A percentile compares a stretch with the other conserved stretches of the same genome.
These are phyloP conservation scores for Apamea monoglypha DNA, from an alignment of 2,888 invertebrate species.

Conservation along the genomic window DNA sequence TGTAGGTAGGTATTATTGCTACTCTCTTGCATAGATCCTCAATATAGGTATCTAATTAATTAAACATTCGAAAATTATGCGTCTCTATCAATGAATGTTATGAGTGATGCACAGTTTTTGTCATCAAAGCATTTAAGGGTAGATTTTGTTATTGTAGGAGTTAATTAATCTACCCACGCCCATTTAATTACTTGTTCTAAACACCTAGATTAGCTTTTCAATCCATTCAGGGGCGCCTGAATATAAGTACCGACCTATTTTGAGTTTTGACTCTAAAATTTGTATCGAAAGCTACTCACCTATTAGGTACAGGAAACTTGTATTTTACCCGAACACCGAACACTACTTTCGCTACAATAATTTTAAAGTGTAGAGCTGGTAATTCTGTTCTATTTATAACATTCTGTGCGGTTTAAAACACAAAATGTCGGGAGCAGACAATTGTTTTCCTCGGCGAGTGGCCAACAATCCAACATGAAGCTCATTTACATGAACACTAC, in stretches of 20 bases:
- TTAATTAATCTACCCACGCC: background rate
- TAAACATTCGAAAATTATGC: background rate
- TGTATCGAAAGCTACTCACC: background rate
- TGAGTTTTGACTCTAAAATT: slow-evolving; percentile 2
- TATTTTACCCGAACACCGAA: slow-evolving; percentile 21
- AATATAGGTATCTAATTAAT: background rate
- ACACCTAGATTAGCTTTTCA: background rate
- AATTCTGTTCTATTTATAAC: slow-evolving; percentile 51
- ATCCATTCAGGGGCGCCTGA: background rate
- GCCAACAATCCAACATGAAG: slow-evolving; percentile 61
- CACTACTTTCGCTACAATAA: slow-evolving; percentile 35
- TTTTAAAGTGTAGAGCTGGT: slow-evolving; percentile 23
- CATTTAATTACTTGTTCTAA: background rate
- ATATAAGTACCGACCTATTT: background rate
- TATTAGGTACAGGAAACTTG: background rate
- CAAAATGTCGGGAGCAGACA: slow-evolving; percentile 47
- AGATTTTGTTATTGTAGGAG: slow-evolving; percentile 2
- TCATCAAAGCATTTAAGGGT: background rate
- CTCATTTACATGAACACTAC: slow-evolving; percentile 61
- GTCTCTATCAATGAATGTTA: background rate
- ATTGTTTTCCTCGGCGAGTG: slow-evolving; percentile 65
- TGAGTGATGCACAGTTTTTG: background rate
- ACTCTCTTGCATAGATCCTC: background rate
- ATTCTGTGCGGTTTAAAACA: slow-evolving; percentile 45
- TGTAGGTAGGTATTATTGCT: background rate